Conservation (phyloP, 2,113 vertebrate genomes). For the Desmodus rotundus region DNA sequence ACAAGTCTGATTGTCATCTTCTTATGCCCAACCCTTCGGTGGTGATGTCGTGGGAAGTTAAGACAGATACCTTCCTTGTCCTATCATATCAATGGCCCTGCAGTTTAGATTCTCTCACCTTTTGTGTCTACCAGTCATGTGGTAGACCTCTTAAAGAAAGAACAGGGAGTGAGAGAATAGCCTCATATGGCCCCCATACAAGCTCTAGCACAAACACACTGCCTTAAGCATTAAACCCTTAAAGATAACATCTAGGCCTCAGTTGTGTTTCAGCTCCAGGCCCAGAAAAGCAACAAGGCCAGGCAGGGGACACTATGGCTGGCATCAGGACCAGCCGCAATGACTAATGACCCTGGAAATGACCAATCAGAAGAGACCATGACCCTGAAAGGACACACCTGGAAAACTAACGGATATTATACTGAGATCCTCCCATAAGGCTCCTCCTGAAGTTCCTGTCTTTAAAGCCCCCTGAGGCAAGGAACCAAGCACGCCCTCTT, state of each 20-base stretch:
- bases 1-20: not conserved
- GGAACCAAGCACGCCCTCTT: not conserved
- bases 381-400: not conserved
- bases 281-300: too few relatives aligned
- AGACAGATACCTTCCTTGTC: not conserved
- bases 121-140: too few relatives aligned
- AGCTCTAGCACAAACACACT: too few relatives aligned
- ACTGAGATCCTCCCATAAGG: not conserved
- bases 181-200: too few relatives aligned
- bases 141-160: too few relatives aligned
- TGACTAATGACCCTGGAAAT: not conserved
- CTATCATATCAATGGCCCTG: not conserved
- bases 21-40: not conserved
- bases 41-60: not conserved
- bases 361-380: not conserved
- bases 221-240: too few relatives aligned
- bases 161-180: too few relatives aligned
- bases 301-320: not conserved
- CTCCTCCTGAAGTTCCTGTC: not conserved
- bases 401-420: not conserved
- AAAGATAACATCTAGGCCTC: too few relatives aligned
- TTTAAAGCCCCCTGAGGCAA: not conserved
- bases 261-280: too few relatives aligned
- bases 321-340: not conserved
- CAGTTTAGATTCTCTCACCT: not conserved